A percentile compares a stretch with the other conserved stretches of the same genome.
Evolutionary conservation across 2,797 vertebrate genomes (phyloP).

Genomic region (Tolypeutes matacus): DNA sequence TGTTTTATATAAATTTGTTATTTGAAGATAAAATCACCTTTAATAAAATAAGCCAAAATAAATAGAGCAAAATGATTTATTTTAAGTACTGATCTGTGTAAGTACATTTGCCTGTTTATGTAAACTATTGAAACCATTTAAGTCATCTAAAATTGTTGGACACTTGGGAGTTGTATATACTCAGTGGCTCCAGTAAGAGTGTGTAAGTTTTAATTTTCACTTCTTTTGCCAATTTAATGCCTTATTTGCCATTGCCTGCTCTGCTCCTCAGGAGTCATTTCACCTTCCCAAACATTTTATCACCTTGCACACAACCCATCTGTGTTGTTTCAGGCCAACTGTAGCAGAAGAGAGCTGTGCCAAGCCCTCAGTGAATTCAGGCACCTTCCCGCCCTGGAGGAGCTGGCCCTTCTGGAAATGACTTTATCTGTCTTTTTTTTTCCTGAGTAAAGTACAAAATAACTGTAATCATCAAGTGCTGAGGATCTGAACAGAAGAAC

Average conservation of each 20-base stretch:
- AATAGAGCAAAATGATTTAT: not conserved
- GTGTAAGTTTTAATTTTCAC: slow-evolving; percentile 86
- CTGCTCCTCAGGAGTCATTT: slow-evolving; percentile 80
- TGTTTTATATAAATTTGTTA: not conserved
- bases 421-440: slow-evolving; percentile 31
- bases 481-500: slow-evolving; percentile 1
- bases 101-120: slow-evolving; percentile 28
- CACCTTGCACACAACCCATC: slow-evolving; percentile 76
- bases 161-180: slow-evolving; percentile 43
- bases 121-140: slow-evolving; percentile 51
- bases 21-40: not conserved
- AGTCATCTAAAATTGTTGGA: slow-evolving; percentile 21
- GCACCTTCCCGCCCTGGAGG: slow-evolving; percentile 25
- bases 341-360: slow-evolving; percentile 69
- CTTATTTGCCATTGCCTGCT: slow-evolving; percentile 78
- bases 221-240: slow-evolving; percentile 84
- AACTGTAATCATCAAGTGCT: not conserved
- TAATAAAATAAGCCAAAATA: not conserved
- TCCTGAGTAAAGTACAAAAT: slow-evolving; percentile 5
- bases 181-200: slow-evolving; percentile 49
- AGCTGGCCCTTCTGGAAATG: slow-evolving; percentile 47
- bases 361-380: slow-evolving; percentile 22
- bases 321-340: slow-evolving; percentile 75
- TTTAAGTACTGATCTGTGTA: not conserved
- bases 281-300: slow-evolving; percentile 81